Base-by-base conservation (phyloP, 1,140 invertebrate genomes). In the Daktulosphaira vitifoliae region DNA sequence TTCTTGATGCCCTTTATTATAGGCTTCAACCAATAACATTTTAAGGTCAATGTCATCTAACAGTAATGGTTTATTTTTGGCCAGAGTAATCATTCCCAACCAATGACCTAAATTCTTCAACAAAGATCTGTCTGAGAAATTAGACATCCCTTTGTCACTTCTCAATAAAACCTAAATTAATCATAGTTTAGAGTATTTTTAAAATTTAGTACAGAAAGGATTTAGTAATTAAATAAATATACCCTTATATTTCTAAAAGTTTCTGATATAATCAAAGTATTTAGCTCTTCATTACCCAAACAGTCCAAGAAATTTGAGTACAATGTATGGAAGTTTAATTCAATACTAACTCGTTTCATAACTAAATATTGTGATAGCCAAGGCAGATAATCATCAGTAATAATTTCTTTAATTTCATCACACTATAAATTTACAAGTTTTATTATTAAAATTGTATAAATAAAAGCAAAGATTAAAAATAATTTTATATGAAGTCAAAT, bases 91-190 rank as follows among this genome's bases (percentile, higher is more conserved):
- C 84, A 98, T 91, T 50, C 97, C 97, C 33, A 99, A 78, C 96
- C 97, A 99, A 76, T 98, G 94, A 37, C 97, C 97, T 4, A 99
- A 81, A 80, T 99, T 99, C 78, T 99, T 99, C 22, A 99, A 75
- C 29, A 99, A 74, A 51, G 95, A 93, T 67, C 95, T 80, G 77
- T 99, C 96, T 29, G 92, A 96, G 76, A 98, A 98, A 78, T 98
- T 99, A 11, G 90, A 92, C 71, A 94, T 93, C 44, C 89, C 92
- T 79, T 99, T 99, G 72, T 99, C 96, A 68, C 92, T 93, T 51
- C 92, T 81, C 51, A 99, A 76, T 18, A 99, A 78, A 18, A 97
- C 84, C 81, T 83, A 68, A 39, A 65, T 37, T 1, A n/a, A n/a
- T n/a, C n/a, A n/a, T n/a, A n/a, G n/a, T n/a, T n/a, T n/a, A n/a